Conservation (phyloP, 2,797 vertebrate genomes). For the Petrocephalus schoutedeni region DNA sequence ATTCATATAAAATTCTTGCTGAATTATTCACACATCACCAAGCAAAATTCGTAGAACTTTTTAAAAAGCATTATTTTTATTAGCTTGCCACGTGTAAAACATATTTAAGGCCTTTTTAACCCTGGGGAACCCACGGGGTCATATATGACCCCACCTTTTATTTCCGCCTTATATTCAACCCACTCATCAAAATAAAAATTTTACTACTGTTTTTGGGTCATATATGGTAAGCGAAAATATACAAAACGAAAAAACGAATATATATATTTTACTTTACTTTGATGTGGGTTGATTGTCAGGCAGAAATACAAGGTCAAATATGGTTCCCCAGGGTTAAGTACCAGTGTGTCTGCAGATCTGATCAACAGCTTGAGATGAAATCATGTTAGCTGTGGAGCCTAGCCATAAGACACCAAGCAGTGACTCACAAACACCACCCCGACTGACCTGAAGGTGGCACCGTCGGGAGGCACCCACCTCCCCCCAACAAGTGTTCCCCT, state of each 20-base stretch:
- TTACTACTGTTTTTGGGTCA: too few relatives aligned
- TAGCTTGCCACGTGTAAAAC: neutral
- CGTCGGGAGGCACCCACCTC: neutral
- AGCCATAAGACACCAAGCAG: neutral
- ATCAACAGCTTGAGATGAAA: neutral
- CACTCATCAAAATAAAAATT: too few relatives aligned
- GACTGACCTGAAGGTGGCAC: neutral
- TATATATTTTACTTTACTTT: too few relatives aligned
- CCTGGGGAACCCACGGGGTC: too few relatives aligned
- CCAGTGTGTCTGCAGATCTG: neutral
- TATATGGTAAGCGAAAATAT: too few relatives aligned
- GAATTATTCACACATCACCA: neutral
- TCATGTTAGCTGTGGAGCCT: neutral
- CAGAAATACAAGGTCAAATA: too few relatives aligned
- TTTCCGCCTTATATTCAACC: too few relatives aligned
- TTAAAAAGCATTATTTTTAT: neutral
- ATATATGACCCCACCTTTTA: too few relatives aligned
- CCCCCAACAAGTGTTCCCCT: neutral
- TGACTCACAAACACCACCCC: neutral
- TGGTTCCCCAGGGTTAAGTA: too few relatives aligned
- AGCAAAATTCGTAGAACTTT: neutral
- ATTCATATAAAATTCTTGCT: neutral
- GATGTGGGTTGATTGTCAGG: too few relatives aligned
- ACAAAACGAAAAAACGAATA: too few relatives aligned
- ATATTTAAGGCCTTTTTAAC: neutral